Conservation (phyloP, 2,113 vertebrate genomes). For the Vireo altiloquus region DNA sequence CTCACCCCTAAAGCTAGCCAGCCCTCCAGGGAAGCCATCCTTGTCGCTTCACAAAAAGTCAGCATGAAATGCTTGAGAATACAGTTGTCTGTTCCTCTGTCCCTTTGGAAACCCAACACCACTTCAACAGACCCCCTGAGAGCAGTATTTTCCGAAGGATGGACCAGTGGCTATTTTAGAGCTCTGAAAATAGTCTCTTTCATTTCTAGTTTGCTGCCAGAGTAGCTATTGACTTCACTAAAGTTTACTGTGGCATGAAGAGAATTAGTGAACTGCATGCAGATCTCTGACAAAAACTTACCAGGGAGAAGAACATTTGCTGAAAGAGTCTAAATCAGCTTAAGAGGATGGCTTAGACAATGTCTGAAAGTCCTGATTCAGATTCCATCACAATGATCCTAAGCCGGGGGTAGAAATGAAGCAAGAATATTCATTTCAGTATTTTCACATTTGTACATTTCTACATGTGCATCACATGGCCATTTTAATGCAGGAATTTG, state of each 20-base stretch:
- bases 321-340: neutral
- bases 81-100: neutral
- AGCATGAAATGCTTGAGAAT: neutral
- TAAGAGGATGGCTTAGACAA: neutral
- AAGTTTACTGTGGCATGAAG: neutral
- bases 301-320: neutral
- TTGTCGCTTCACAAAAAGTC: neutral
- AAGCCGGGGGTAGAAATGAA: neutral
- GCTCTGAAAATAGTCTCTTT: neutral
- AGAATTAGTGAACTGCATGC: neutral
- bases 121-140: neutral
- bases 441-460: neutral
- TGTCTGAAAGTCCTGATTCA: neutral
- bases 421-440: neutral
- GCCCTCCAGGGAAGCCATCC: neutral
- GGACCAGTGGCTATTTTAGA: neutral
- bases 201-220: neutral
- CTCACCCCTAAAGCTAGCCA: neutral
- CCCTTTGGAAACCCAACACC: neutral
- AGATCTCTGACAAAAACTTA: neutral
- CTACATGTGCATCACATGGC: neutral
- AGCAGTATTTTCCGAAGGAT: neutral
- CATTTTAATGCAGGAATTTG: neutral
- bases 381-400: neutral
- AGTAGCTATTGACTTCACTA: neutral